phyloP scores from a whole-genome alignment of 2,888 invertebrate genomes.

The Cryptocephalus moraei region DNA sequence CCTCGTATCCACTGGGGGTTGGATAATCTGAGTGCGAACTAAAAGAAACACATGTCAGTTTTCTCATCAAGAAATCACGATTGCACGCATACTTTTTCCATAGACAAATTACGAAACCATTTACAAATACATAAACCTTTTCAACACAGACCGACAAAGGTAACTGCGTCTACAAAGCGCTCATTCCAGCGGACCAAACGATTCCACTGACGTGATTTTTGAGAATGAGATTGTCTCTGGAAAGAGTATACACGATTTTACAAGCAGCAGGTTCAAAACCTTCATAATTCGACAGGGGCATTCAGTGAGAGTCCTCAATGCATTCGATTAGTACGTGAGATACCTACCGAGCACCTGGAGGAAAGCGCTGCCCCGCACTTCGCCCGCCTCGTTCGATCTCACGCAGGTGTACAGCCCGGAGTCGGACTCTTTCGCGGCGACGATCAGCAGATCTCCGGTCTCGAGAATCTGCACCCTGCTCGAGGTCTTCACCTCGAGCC shows the following conservation, averaged over 20 bases:
- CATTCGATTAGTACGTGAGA: neutral
- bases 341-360: constrained; percentile 71
- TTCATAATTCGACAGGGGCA: no score
- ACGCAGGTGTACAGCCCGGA: constrained; percentile 85
- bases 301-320: no score
- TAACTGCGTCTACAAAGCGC: no score
- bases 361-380: constrained; percentile 70
- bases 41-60: no score
- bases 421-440: constrained; percentile 72
- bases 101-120: neutral
- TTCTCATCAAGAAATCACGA: constrained; percentile 6
- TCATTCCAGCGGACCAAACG: no score
- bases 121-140: no score
- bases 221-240: no score
- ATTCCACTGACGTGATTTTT: no score
- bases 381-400: constrained; percentile 82
- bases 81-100: neutral
- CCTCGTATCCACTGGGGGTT: constrained; percentile 85
- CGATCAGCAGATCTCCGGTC: constrained; percentile 78
- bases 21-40: constrained; percentile 90
- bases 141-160: no score
- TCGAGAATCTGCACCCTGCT: constrained; percentile 79
- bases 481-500: constrained; percentile 51
- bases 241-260: no score
- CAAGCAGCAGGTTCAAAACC: no score